Conservation (phyloP, 2,113 vertebrate species). For the Sinocyclocheilus anshuiensis region DNA sequence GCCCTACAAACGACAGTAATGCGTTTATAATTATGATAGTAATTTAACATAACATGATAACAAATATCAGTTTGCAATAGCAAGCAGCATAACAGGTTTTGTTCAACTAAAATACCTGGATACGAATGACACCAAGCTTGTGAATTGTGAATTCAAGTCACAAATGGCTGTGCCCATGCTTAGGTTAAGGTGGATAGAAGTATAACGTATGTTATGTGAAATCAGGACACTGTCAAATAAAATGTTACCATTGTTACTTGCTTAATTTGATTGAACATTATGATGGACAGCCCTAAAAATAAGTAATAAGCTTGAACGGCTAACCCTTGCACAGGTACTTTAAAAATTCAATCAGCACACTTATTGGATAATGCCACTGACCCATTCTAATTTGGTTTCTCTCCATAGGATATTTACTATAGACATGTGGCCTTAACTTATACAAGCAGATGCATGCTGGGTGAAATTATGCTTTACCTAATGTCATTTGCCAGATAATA, state of each 20-base stretch:
- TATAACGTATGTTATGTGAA: neutral
- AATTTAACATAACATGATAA: too few species aligned
- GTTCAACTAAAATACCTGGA: neutral
- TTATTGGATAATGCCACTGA: neutral
- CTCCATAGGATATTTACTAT: neutral
- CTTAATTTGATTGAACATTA: neutral
- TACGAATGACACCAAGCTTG: neutral
- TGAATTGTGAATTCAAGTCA: neutral
- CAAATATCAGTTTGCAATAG: too few species aligned
- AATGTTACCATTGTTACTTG: neutral
- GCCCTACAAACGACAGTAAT: too few species aligned
- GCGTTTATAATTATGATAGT: too few species aligned
- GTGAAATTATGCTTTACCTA: neutral
- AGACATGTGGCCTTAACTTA: neutral
- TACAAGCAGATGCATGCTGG: neutral
- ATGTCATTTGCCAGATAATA: conserved; percentile 41
- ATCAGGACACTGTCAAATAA: neutral
- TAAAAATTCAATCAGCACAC: neutral
- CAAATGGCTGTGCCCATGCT: neutral
- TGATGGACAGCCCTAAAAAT: neutral
- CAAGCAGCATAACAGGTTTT: too few species aligned
- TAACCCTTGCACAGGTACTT: neutral
- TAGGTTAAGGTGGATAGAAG: neutral
- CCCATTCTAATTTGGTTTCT: neutral
- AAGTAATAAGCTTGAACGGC: neutral